A percentile compares a stretch with the other conserved stretches of the same genome.
These are phyloP conservation scores for Bryconaethiops microstoma DNA, from an alignment of 2,797 vertebrate species.

Conservation along the genomic window DNA sequence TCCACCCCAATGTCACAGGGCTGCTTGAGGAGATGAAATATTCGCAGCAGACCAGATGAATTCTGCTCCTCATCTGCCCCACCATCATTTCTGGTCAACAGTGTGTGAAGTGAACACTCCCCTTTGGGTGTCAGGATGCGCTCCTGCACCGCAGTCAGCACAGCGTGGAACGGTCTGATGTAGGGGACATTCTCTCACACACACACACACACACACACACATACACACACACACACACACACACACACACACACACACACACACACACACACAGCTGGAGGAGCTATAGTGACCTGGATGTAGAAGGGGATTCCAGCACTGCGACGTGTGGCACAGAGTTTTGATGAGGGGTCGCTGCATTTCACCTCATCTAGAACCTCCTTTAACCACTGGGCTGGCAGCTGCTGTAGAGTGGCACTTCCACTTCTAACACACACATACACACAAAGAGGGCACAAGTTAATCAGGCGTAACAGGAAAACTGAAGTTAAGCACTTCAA, in stretches of 20 bases:
- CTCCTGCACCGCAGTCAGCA: conserved; percentile 16
- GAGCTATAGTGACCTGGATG: conserved; percentile 81
- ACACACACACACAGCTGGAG: neutral
- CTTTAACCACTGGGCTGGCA: conserved; percentile 85
- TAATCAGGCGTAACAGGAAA: conserved; percentile 16
- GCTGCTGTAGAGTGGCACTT: conserved; percentile 78
- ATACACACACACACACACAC: too few relatives aligned
- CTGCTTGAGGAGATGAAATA: conserved; percentile 49
- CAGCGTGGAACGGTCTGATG: conserved; percentile 18
- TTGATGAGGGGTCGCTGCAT: conserved; percentile 88
- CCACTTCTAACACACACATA: conserved; percentile 78
- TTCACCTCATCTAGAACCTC: conserved; percentile 90
- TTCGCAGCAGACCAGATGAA: conserved; percentile 50
- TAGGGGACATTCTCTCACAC: conserved; percentile 5
- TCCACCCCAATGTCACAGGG: conserved; percentile 50
- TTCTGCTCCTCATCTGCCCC: conserved; percentile 46
- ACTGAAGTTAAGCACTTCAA: neutral
- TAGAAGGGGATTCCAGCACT: conserved; percentile 97
- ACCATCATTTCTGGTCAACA: conserved; percentile 49
- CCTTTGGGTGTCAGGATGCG: conserved; percentile 24
- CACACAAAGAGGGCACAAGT: conserved; percentile 6
- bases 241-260: neutral
- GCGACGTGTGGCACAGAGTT: conserved; percentile 92
- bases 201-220: too few relatives aligned
- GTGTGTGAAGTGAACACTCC: conserved; percentile 53